These are phyloP conservation scores for Chrysina gloriosa DNA, from an alignment of 2,888 invertebrate species.

Conservation along the genomic window DNA sequence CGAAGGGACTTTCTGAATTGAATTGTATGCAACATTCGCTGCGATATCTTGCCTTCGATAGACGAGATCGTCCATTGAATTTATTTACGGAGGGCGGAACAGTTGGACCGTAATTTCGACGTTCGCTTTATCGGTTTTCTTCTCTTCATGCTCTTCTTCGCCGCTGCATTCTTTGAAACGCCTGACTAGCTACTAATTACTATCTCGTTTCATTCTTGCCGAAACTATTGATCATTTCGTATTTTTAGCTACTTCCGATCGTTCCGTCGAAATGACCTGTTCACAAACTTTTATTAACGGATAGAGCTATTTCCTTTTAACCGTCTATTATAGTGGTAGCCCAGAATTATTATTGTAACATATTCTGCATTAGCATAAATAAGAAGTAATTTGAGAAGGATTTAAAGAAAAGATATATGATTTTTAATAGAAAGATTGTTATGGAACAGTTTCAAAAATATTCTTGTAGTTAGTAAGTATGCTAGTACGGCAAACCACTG, in stretches of 20 bases:
- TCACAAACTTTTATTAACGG: neutral
- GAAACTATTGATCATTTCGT: slow-evolving; percentile 1
- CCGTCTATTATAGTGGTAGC: no score
- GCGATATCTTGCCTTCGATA: neutral
- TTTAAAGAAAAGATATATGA: no score
- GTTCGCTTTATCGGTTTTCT: slow-evolving; percentile 13
- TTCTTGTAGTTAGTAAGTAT: no score
- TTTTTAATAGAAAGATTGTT: no score
- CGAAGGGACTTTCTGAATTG: neutral
- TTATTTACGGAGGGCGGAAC: slow-evolving; percentile 11
- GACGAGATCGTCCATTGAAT: slow-evolving; percentile 14
- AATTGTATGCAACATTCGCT: slow-evolving; percentile 30
- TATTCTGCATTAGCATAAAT: no score
- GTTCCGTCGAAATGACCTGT: neutral
- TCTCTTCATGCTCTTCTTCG: slow-evolving; percentile 3
- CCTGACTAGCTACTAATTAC: slow-evolving; percentile 12
- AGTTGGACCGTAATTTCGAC: slow-evolving; percentile 23
- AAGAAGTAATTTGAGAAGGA: no score
- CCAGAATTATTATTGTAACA: no score
- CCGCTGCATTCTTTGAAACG: neutral
- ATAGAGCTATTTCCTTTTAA: no score
- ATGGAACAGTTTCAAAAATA: no score
- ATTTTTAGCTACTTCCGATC: neutral
- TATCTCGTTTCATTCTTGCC: neutral
- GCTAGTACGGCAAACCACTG: no score